Evolutionary conservation across 2,113 vertebrate species (phyloP).

Genomic region (Jacana jacana): DNA sequence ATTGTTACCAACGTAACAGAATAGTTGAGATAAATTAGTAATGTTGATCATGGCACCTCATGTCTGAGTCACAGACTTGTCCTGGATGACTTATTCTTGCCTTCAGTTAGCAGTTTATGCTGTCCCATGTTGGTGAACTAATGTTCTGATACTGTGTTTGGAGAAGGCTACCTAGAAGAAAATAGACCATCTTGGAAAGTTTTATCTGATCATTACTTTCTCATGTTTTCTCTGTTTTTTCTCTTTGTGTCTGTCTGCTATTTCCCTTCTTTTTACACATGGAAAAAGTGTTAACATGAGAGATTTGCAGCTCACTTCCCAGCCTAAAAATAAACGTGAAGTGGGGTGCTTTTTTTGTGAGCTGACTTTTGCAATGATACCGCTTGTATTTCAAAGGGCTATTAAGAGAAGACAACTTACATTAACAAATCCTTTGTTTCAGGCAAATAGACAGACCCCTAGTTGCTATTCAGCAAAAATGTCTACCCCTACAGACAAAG

Average conservation of each 20-base stretch:
- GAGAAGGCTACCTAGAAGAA: neutral
- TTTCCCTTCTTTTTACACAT: neutral
- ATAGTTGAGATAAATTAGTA: neutral
- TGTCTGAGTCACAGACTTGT: neutral
- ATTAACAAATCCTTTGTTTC: slow-evolving; percentile 46
- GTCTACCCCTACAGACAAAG: slow-evolving; percentile 80
- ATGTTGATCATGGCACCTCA: neutral
- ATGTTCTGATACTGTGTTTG: neutral
- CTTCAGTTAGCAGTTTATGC: neutral
- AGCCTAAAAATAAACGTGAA: neutral
- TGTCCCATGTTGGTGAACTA: neutral
- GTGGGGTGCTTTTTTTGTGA: neutral
- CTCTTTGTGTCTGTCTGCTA: neutral
- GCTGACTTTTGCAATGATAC: neutral
- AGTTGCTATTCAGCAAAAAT: slow-evolving; percentile 70
- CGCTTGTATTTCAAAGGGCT: neutral
- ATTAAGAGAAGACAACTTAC: neutral
- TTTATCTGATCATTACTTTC: neutral
- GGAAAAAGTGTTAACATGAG: neutral
- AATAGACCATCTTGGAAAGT: neutral
- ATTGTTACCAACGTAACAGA: neutral
- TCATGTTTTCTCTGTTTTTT: neutral
- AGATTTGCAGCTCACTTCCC: neutral
- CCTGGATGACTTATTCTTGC: neutral
- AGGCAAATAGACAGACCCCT: slow-evolving; percentile 74